phyloP scores from a whole-genome alignment of 2,113 vertebrate species.

The Pao palembangensis region DNA sequence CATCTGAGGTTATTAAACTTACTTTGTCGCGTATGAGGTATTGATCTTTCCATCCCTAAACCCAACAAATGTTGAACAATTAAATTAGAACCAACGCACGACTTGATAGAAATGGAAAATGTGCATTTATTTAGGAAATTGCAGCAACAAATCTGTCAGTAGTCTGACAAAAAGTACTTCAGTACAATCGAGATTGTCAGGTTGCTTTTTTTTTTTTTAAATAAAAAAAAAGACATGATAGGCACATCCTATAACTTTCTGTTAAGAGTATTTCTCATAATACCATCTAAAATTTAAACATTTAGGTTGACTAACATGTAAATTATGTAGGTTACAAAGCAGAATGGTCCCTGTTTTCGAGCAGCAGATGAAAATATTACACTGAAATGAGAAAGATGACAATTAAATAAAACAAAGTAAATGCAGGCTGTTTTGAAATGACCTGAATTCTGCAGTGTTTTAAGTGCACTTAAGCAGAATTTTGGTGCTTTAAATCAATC shows the following conservation, averaged over 20 bases:
- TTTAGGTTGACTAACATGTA: neutral
- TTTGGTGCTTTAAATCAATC: neutral
- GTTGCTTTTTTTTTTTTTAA: no score
- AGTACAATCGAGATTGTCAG: no score
- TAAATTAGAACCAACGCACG: neutral
- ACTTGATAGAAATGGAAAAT: constrained; percentile 1
- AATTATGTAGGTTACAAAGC: neutral
- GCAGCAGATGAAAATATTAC: constrained; percentile 3
- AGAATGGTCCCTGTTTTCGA: constrained; percentile 17
- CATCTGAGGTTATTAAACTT: no score
- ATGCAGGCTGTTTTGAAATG: neutral
- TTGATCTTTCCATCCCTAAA: no score
- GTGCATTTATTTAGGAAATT: constrained; percentile 28
- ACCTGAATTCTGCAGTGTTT: constrained; percentile 5
- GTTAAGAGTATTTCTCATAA: constrained; percentile 7
- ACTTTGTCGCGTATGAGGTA: no score
- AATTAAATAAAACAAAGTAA: neutral
- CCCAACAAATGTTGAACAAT: no score
- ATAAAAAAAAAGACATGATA: constrained; percentile 17
- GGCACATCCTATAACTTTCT: constrained; percentile 45
- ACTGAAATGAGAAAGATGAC: neutral
- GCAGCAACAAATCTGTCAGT: constrained; percentile 8
- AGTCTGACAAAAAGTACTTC: constrained; percentile 8
- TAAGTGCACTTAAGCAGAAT: constrained; percentile 24
- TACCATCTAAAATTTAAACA: neutral